Percentiles rank a stretch among this genome's conserved stretches.
phyloP scores from a whole-genome alignment of 2,113 vertebrate species.

The Planiliza haematocheilus region DNA sequence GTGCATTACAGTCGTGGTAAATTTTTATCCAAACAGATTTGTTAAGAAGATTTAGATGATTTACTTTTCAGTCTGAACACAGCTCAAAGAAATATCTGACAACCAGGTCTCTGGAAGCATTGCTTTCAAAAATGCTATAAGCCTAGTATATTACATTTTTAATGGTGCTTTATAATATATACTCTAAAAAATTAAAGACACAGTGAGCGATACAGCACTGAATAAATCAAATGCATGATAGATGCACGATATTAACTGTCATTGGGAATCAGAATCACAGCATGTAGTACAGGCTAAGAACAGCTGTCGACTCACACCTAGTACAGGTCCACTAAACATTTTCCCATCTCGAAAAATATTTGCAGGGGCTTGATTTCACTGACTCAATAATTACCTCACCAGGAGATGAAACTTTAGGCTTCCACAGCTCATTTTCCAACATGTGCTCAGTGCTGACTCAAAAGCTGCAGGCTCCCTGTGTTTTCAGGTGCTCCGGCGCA shows the following conservation, averaged over 20 bases:
- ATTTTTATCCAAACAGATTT: neutral
- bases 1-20: conserved; percentile 5
- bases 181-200: neutral
- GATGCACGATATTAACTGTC: no score
- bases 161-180: neutral
- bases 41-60: conserved; percentile 5
- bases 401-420: conserved; percentile 11
- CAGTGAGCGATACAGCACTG: neutral
- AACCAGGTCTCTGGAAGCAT: neutral
- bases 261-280: neutral
- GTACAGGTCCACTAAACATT: neutral
- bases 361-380: neutral
- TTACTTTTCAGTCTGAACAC: conserved; percentile 1
- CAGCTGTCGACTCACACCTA: neutral
- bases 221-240: no score
- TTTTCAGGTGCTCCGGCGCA: conserved; percentile 10
- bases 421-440: conserved; percentile 26
- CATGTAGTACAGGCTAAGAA: no score
- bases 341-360: conserved; percentile 4
- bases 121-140: neutral
- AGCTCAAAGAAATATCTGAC: conserved; percentile 8
- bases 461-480: neutral
- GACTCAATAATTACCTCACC: conserved; percentile 11
- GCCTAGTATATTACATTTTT: neutral
- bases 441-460: conserved; percentile 33